Evolutionary conservation across 2,797 vertebrate species (phyloP).

Genomic region (Myiotriccus ornatus): DNA sequence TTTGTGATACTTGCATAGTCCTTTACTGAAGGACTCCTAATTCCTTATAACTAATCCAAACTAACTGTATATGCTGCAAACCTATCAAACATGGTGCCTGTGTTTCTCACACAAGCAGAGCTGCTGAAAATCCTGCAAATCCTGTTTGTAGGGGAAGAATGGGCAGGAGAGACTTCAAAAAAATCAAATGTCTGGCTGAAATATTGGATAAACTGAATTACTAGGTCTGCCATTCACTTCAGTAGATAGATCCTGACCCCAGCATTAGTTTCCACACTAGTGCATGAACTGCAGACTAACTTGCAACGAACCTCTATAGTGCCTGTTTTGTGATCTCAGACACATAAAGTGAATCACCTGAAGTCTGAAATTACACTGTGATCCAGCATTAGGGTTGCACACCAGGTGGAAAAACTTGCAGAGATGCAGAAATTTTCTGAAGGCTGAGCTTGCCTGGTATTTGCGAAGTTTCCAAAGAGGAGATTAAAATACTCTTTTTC

Average conservation of each 20-base stretch:
- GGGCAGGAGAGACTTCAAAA: not conserved
- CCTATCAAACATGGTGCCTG: rapidly evolving
- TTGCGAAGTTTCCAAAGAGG: not conserved
- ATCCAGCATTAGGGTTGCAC: not conserved
- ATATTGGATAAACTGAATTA: not conserved
- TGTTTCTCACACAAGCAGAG: not conserved
- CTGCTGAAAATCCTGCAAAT: not conserved
- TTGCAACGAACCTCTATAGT: rapidly evolving
- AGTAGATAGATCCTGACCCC: not conserved
- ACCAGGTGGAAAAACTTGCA: not conserved
- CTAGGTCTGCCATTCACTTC: not conserved
- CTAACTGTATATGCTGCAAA: not conserved
- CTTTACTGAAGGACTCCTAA: not conserved
- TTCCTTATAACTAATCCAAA: not conserved
- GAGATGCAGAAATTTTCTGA: not conserved
- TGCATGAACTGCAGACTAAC: not conserved
- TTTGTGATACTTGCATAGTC: not conserved
- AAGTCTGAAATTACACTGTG: not conserved
- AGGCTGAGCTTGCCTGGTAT: not conserved
- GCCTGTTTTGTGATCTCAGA: not conserved
- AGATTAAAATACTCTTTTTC: not conserved
- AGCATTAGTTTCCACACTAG: not conserved
- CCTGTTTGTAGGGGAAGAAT: not conserved
- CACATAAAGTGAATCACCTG: not conserved
- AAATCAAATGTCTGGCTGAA: not conserved